Evolutionary conservation across 2,888 invertebrate species (phyloP).

Genomic region (Caenorhabditis sinica): DNA sequence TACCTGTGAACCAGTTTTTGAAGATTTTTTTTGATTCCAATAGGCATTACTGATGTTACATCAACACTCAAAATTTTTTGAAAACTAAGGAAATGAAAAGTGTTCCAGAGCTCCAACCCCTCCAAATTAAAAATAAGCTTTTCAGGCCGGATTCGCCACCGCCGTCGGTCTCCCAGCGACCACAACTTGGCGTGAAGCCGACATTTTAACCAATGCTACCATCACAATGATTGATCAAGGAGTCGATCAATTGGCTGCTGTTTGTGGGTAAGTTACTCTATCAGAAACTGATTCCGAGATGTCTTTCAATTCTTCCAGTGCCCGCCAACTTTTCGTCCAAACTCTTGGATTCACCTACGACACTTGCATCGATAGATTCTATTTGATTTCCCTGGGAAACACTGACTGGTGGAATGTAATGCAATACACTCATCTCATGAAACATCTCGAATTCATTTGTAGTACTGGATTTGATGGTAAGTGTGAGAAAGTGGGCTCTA

Average conservation of each 20-base stretch:
- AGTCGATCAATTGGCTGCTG: constrained; percentile 61
- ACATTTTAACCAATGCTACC: constrained; percentile 55
- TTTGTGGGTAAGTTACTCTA: constrained; percentile 59
- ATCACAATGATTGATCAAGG: constrained; percentile 58
- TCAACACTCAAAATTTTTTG: neutral
- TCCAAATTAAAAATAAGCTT: neutral
- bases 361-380: constrained; percentile 69
- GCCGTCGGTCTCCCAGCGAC: constrained; percentile 49
- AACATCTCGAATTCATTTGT: constrained; percentile 73
- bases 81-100: neutral
- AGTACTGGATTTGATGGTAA: constrained; percentile 71
- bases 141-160: constrained; percentile 57
- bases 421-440: constrained; percentile 72
- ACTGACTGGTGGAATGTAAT: constrained; percentile 68
- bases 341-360: constrained; percentile 67
- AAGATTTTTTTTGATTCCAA: neutral
- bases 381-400: constrained; percentile 63
- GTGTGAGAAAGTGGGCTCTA: neutral
- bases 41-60: neutral
- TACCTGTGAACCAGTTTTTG: neutral
- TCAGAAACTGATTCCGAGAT: neutral
- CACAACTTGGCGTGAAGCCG: constrained; percentile 62
- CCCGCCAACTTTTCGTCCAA: constrained; percentile 68
- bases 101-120: neutral
- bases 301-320: constrained; percentile 29